Conservation (phyloP, 2,888 invertebrate species). For the Resseliella maxima region DNA sequence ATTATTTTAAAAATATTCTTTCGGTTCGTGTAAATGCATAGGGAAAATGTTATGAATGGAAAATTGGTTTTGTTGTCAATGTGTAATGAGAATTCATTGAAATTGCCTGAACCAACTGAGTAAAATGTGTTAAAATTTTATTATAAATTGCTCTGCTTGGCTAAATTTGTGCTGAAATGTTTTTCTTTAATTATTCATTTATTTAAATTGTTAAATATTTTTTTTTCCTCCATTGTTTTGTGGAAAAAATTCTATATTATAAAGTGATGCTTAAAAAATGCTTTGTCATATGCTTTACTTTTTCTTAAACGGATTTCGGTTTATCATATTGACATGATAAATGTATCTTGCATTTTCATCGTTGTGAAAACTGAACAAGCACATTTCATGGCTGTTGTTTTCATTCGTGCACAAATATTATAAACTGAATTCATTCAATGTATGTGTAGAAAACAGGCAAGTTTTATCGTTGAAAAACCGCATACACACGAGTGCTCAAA, state of each 20-base stretch:
- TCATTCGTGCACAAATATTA: background rate
- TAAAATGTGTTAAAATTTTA: background rate
- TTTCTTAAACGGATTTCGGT: background rate
- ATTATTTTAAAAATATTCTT: constrained; percentile 16
- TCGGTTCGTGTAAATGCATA: too few species aligned
- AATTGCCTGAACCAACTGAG: background rate
- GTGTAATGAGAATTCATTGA: constrained; percentile 30
- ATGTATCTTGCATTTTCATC: background rate
- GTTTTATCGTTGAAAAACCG: background rate
- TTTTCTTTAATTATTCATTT: too few species aligned
- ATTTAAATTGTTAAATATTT: too few species aligned
- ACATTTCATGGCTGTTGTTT: background rate
- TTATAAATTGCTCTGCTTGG: too few species aligned
- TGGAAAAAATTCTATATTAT: background rate
- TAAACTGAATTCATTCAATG: background rate
- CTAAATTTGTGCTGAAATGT: too few species aligned
- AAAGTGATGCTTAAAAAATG: background rate
- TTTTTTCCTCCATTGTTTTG: too few species aligned
- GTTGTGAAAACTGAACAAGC: background rate
- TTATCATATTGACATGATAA: background rate
- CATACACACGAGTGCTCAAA: background rate
- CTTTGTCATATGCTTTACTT: background rate
- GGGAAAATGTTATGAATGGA: background rate
- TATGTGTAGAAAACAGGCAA: background rate
- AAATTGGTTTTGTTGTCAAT: background rate